Conservation (phyloP, 2,113 vertebrate species). For the Dissostichus mawsoni region DNA sequence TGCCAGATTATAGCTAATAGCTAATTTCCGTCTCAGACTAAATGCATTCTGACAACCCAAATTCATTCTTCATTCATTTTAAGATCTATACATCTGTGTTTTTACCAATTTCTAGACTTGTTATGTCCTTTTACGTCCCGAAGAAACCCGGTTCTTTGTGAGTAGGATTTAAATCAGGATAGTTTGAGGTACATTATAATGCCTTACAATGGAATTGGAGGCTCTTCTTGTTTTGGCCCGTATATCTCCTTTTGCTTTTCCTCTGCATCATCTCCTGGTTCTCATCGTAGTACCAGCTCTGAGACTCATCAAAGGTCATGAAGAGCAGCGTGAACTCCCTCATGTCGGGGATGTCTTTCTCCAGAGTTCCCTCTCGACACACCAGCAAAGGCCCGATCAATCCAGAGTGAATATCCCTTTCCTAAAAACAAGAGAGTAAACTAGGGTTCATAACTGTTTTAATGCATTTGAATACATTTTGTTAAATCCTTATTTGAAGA, state of each 20-base stretch:
- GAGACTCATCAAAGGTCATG: conserved; percentile 95
- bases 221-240: conserved; percentile 72
- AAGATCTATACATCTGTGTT: too few species aligned
- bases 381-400: conserved; percentile 94
- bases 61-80: too few species aligned
- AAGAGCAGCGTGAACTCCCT: conserved; percentile 93
- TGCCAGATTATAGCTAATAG: too few species aligned
- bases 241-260: conserved; percentile 49
- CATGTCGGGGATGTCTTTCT: conserved; percentile 35
- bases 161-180: background rate
- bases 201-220: conserved; percentile 89
- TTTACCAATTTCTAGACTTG: too few species aligned
- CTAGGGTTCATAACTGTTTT: background rate
- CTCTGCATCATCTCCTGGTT: conserved; percentile 76
- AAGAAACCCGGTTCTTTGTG: background rate
- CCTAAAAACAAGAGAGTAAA: conserved; percentile 79
- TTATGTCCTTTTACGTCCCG: too few species aligned
- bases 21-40: too few species aligned
- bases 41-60: too few species aligned
- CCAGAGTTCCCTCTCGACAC: conserved; percentile 88
- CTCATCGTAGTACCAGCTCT: conserved; percentile 93
- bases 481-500: background rate
- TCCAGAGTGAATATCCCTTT: conserved; percentile 93
- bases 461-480: too few species aligned
- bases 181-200: background rate